phyloP scores from a whole-genome alignment of 1,140 invertebrate species.

The Octopus sinensis region DNA sequence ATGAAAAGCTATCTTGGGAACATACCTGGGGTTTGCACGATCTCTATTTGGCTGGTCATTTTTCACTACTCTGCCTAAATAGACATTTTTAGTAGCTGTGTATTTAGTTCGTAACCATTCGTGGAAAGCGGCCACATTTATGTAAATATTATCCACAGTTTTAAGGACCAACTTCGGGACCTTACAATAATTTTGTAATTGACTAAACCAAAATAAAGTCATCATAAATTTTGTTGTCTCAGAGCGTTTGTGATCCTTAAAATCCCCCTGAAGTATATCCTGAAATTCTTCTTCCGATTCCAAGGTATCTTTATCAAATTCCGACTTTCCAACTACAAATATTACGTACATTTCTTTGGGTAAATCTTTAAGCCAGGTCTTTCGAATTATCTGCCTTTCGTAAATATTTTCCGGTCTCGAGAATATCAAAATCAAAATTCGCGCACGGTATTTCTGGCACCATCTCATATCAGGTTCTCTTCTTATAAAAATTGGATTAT shows the following conservation, averaged over 20 bases:
- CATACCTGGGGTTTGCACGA: not conserved
- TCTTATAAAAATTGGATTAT: not conserved
- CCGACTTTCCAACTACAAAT: not conserved
- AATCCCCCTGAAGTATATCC: not conserved
- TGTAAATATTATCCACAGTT: conserved; percentile 4
- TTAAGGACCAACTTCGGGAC: conserved; percentile 1
- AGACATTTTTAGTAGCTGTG: not conserved
- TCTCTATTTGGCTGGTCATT: not conserved
- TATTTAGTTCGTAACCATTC: not conserved
- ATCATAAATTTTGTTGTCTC: conserved; percentile 1
- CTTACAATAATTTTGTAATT: not conserved
- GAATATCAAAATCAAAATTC: not conserved
- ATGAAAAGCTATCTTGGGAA: not conserved
- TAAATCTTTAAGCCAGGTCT: not conserved
- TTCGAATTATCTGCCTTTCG: not conserved
- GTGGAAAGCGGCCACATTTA: not conserved
- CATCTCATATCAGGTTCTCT: not conserved
- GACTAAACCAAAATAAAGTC: not conserved
- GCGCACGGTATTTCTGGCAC: not conserved
- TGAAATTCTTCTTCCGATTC: not conserved
- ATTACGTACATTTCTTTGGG: not conserved
- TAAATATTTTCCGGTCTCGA: not conserved
- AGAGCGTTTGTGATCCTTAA: not conserved
- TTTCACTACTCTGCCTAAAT: not conserved
- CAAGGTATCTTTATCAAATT: not conserved